These are phyloP conservation scores for Drosophila mettleri DNA, from an alignment of 2,888 invertebrate species.

Conservation along the genomic window DNA sequence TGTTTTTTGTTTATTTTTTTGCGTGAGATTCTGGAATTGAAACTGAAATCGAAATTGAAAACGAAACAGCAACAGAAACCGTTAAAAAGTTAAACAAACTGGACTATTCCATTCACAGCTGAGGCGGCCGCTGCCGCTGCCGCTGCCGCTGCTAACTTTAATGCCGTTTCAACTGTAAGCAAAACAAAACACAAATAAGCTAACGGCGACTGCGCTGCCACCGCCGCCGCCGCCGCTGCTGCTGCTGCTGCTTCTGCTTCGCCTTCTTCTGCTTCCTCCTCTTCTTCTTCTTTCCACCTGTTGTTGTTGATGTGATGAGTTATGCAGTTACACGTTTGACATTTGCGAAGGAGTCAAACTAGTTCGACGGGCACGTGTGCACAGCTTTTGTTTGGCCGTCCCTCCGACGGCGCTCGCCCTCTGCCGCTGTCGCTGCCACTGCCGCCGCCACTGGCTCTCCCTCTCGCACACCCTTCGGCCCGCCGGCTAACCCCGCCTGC, in stretches of 20 bases:
- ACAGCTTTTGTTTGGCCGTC: conserved; percentile 56
- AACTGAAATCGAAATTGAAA: conserved; percentile 42
- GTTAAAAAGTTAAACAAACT: conserved; percentile 19
- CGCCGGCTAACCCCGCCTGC: conserved; percentile 2
- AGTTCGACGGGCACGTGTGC: conserved; percentile 84
- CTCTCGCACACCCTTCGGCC: conserved; percentile 7
- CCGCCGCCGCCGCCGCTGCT: conserved; percentile 1
- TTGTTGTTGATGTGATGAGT: conserved; percentile 74
- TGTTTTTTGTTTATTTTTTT: conserved; percentile 36
- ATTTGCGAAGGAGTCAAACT: conserved; percentile 84
- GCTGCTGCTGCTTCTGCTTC: conserved; percentile 25
- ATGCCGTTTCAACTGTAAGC: conserved; percentile 38
- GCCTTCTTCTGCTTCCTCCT: conserved; percentile 32
- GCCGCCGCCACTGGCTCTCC: not conserved
- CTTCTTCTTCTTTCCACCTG: conserved; percentile 65
- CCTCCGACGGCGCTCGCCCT: not conserved
- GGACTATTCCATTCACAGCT: conserved; percentile 44
- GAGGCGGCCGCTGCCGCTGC: conserved; percentile 1
- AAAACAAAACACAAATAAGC: conserved; percentile 39
- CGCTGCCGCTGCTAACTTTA: conserved; percentile 8
- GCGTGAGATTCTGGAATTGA: conserved; percentile 40
- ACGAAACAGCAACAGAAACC: conserved; percentile 10
- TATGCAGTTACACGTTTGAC: conserved; percentile 82
- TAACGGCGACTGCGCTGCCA: conserved; percentile 36
- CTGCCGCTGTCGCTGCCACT: conserved; percentile 7